Percentiles rank a stretch among this genome's conserved stretches.
phyloP scores from a whole-genome alignment of 1,140 invertebrate genomes.

The Cydia amplana region DNA sequence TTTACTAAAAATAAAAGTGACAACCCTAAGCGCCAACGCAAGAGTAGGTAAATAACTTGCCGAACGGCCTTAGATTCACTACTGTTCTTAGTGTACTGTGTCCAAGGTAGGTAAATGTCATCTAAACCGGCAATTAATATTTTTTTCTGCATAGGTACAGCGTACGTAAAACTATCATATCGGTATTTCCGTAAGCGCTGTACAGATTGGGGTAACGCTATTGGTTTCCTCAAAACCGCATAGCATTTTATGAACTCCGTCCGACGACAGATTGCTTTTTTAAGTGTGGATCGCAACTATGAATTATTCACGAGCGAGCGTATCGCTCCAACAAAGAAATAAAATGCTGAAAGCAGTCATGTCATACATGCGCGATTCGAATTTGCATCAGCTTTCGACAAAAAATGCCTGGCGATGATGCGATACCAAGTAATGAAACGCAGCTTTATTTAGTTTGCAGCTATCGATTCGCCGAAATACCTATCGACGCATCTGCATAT shows the following conservation, averaged over 20 bases:
- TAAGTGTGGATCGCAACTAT: conserved; percentile 59
- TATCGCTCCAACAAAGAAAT: conserved; percentile 53
- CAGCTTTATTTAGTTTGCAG: background rate
- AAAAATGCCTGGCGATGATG: background rate
- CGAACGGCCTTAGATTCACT: no score
- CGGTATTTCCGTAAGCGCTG: conserved; percentile 18
- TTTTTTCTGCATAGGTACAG: background rate
- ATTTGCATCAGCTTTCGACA: conserved; percentile 18
- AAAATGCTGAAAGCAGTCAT: conserved; percentile 49
- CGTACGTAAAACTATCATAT: conserved; percentile 3
- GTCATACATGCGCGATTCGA: conserved; percentile 44
- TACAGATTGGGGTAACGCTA: conserved; percentile 16
- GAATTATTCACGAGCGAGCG: conserved; percentile 63
- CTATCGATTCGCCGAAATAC: background rate
- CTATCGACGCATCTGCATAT: background rate
- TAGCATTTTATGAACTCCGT: conserved; percentile 52
- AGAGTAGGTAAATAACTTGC: no score
- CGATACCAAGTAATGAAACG: conserved; percentile 4
- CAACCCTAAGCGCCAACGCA: no score
- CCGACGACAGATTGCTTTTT: conserved; percentile 60
- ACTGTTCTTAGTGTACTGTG: no score
- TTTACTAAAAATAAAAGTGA: no score
- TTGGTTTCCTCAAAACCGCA: conserved; percentile 46
- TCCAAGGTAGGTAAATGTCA: background rate
- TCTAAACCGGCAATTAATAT: background rate